phyloP scores from a whole-genome alignment of 2,888 invertebrate species.

The Atethmia centrago region DNA sequence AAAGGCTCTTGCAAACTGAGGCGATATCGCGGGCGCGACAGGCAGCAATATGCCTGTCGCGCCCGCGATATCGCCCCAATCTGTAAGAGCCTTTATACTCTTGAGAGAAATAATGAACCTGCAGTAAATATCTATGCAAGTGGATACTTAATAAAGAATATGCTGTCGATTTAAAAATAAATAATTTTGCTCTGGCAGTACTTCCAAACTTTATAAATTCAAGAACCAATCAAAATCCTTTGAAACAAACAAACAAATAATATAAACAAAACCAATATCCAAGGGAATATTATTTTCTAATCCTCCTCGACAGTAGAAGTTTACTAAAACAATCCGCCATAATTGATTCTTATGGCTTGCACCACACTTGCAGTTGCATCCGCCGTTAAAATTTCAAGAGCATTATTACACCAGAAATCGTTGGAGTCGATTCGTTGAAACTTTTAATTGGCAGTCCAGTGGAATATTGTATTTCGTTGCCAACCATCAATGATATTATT shows the following conservation, averaged over 20 bases:
- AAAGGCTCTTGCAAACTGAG: too few relatives aligned
- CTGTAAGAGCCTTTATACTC: too few relatives aligned
- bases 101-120: not conserved
- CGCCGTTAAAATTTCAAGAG: conserved; percentile 82
- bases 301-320: conserved; percentile 5
- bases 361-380: conserved; percentile 73
- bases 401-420: conserved; percentile 79
- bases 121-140: not conserved
- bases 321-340: conserved; percentile 33
- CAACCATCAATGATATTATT: conserved; percentile 77
- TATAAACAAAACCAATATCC: not conserved
- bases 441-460: conserved; percentile 87
- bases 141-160: too few relatives aligned
- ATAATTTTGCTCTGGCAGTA: not conserved
- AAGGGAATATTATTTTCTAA: conserved; percentile 7
- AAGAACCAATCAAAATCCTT: not conserved
- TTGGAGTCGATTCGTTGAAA: conserved; percentile 78
- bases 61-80: too few relatives aligned
- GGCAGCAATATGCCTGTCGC: too few relatives aligned
- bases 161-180: not conserved
- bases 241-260: conserved; percentile 13
- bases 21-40: too few relatives aligned
- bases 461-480: conserved; percentile 81
- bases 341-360: conserved; percentile 59
- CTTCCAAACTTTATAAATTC: not conserved